A percentile compares a stretch with the other conserved stretches of the same genome.
Evolutionary conservation across 2,797 vertebrate species (phyloP).

Genomic region (Gymnopithys bicolor): DNA sequence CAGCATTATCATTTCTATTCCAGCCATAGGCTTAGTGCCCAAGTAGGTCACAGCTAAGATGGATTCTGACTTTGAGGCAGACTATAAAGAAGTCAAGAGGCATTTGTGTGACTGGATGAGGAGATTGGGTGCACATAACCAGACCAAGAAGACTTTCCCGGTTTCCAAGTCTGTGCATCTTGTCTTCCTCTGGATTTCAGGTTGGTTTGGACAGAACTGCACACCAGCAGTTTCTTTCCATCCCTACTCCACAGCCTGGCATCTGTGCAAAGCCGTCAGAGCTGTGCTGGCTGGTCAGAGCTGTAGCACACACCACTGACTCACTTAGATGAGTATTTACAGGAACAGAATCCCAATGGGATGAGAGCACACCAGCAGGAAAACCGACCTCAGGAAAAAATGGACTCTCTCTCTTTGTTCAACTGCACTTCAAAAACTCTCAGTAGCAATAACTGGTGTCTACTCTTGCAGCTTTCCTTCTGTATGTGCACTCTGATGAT

Average conservation of each 20-base stretch:
- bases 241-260: background rate
- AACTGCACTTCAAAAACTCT: background rate
- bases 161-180: background rate
- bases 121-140: background rate
- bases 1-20: background rate
- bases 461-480: background rate
- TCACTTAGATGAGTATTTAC: background rate
- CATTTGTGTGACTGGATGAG: background rate
- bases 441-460: background rate
- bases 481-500: background rate
- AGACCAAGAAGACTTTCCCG: background rate
- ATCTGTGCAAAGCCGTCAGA: background rate
- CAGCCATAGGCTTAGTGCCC: background rate
- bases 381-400: background rate
- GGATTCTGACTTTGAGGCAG: background rate
- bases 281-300: background rate
- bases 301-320: fast-evolving
- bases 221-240: background rate
- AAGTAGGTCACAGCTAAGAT: background rate
- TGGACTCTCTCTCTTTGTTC: background rate
- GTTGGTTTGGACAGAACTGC: fast-evolving
- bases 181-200: background rate
- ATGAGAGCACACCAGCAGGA: background rate
- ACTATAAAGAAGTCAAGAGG: background rate
- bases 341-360: background rate